These are phyloP conservation scores for Charina bottae DNA, from an alignment of 2,113 vertebrate species.

Conservation along the genomic window DNA sequence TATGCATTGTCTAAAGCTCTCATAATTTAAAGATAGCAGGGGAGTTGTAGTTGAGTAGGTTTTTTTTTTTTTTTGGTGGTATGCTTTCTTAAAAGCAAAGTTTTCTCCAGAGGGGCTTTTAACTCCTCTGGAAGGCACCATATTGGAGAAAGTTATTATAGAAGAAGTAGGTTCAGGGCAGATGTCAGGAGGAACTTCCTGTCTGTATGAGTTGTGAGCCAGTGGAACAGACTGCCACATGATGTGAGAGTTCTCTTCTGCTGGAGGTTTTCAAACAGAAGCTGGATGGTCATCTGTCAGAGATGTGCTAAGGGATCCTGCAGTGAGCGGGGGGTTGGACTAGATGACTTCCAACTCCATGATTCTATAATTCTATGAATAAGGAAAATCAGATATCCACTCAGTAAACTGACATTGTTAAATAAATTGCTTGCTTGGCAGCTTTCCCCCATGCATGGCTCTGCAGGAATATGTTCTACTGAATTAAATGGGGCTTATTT, in stretches of 20 bases:
- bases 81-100: neutral
- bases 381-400: conserved; percentile 34
- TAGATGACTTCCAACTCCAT: neutral
- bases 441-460: conserved; percentile 6
- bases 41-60: neutral
- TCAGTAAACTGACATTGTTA: conserved; percentile 29
- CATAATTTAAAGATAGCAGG: neutral
- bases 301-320: conserved; percentile 24
- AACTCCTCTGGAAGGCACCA: neutral
- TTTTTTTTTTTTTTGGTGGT: neutral
- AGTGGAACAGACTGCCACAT: neutral
- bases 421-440: neutral
- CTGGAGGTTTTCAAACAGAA: too few relatives aligned
- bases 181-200: neutral
- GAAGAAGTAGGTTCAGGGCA: neutral
- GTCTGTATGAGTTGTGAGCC: neutral
- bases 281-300: neutral
- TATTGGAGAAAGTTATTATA: neutral
- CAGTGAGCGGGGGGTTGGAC: conserved; percentile 25
- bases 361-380: neutral
- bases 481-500: neutral
- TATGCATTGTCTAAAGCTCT: neutral
- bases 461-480: neutral
- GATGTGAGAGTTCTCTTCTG: neutral
- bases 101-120: neutral